Percentiles rank a stretch among this genome's conserved stretches.
phyloP scores from a whole-genome alignment of 1,140 invertebrate genomes.

The Liolophura sinensis region DNA sequence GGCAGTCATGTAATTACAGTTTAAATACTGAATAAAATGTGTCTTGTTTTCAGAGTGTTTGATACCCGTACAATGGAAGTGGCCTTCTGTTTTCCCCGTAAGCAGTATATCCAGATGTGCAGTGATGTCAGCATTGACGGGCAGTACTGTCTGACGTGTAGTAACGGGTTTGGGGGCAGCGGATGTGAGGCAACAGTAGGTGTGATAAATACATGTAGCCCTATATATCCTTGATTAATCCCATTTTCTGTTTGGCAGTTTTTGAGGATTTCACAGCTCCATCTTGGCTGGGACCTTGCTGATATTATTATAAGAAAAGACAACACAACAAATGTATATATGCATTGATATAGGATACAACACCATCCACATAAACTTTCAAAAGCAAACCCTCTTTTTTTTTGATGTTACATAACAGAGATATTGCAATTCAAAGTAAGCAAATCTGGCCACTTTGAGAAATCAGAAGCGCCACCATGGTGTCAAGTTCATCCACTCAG shows the following conservation, averaged over 20 bases:
- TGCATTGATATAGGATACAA: too few relatives aligned
- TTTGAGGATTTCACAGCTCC: not conserved
- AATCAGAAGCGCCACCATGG: too few relatives aligned
- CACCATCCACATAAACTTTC: too few relatives aligned
- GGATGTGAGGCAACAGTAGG: slow-evolving; percentile 58
- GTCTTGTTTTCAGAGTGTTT: slow-evolving; percentile 46
- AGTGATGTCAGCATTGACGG: slow-evolving; percentile 51
- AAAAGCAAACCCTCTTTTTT: too few relatives aligned
- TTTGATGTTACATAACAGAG: too few relatives aligned
- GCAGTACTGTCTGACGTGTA: slow-evolving; percentile 46
- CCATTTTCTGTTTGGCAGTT: not conserved
- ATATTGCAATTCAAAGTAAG: too few relatives aligned
- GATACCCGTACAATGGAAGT: slow-evolving; percentile 44
- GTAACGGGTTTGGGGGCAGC: slow-evolving; percentile 56
- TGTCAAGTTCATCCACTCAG: too few relatives aligned
- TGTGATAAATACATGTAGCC: too few relatives aligned
- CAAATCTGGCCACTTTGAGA: too few relatives aligned
- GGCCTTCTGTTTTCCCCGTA: slow-evolving; percentile 46
- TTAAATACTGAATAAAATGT: too few relatives aligned
- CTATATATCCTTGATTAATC: not conserved
- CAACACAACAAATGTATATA: too few relatives aligned
- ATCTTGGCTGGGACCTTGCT: not conserved
- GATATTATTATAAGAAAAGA: not conserved
- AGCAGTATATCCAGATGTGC: slow-evolving; percentile 57
- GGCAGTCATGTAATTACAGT: too few relatives aligned